Evolutionary conservation across 2,113 vertebrate genomes (phyloP).

Genomic region (Trinectes maculatus): DNA sequence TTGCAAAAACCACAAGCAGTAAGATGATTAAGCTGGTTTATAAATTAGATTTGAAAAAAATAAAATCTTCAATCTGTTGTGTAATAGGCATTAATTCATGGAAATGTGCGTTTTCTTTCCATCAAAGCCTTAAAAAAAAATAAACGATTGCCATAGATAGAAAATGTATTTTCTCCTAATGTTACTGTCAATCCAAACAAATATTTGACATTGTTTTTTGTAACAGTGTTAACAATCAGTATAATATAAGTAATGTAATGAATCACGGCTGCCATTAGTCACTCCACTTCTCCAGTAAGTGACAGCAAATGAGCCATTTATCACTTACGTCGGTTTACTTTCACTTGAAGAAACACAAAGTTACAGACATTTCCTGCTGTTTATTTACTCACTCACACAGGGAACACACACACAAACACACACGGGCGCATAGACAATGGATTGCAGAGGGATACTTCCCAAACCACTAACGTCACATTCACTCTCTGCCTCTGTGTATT

Average conservation of each 20-base stretch:
- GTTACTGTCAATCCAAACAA: too few relatives aligned
- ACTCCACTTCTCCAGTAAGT: constrained; percentile 47
- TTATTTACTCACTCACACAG: constrained; percentile 41
- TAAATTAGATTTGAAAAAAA: too few relatives aligned
- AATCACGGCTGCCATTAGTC: constrained; percentile 47
- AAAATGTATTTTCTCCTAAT: too few relatives aligned
- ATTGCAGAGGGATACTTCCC: constrained; percentile 60
- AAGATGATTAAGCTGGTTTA: not conserved
- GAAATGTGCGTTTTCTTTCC: too few relatives aligned
- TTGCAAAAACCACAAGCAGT: not conserved
- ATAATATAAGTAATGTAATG: constrained; percentile 29
- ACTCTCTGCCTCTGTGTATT: constrained; percentile 51
- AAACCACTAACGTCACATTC: constrained; percentile 71
- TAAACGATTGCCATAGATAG: too few relatives aligned
- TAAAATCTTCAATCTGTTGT: too few relatives aligned
- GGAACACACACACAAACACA: constrained; percentile 32
- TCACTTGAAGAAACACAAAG: constrained; percentile 18
- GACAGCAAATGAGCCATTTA: constrained; percentile 58
- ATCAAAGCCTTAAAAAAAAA: too few relatives aligned
- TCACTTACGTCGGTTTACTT: constrained; percentile 47
- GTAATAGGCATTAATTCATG: too few relatives aligned
- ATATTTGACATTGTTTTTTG: too few relatives aligned
- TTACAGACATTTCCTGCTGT: constrained; percentile 46
- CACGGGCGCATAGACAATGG: constrained; percentile 28
- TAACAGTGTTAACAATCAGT: constrained; percentile 2